Percentiles rank a stretch among this genome's conserved stretches.
These are phyloP conservation scores for Hydraecia micacea DNA, from an alignment of 2,888 invertebrate genomes.

Conservation along the genomic window DNA sequence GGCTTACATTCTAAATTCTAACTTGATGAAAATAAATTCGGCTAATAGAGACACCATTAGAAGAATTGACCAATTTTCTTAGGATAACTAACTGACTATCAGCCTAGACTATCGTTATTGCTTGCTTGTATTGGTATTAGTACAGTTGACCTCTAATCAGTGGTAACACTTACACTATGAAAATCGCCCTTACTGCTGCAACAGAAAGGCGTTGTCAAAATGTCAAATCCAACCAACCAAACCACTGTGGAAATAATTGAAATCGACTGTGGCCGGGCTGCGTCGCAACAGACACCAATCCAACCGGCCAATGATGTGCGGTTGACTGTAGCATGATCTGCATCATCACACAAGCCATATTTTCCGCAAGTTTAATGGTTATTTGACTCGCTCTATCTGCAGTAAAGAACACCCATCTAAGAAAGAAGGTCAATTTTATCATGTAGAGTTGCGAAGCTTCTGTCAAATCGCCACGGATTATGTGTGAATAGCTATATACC, in stretches of 20 bases:
- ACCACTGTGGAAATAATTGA: no score
- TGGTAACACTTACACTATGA: neutral
- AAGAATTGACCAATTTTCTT: no score
- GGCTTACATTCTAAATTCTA: no score
- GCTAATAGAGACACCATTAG: no score
- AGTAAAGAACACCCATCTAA: neutral
- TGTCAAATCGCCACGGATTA: neutral
- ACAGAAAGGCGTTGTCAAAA: neutral
- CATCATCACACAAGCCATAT: neutral
- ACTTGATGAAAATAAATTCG: no score
- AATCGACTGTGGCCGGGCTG: no score
- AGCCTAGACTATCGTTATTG: neutral
- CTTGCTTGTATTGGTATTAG: neutral
- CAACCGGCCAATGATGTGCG: no score
- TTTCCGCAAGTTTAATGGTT: neutral
- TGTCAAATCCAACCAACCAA: no score
- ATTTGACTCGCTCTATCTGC: neutral
- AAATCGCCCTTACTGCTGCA: neutral
- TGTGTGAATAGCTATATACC: no score
- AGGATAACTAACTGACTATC: neutral
- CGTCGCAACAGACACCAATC: no score
- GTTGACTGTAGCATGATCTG: neutral
- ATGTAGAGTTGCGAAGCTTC: neutral
- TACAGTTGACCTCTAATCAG: neutral
- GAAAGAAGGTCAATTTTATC: neutral